These are phyloP conservation scores for Salminus brasiliensis DNA, from an alignment of 2,113 vertebrate species.

Conservation along the genomic window DNA sequence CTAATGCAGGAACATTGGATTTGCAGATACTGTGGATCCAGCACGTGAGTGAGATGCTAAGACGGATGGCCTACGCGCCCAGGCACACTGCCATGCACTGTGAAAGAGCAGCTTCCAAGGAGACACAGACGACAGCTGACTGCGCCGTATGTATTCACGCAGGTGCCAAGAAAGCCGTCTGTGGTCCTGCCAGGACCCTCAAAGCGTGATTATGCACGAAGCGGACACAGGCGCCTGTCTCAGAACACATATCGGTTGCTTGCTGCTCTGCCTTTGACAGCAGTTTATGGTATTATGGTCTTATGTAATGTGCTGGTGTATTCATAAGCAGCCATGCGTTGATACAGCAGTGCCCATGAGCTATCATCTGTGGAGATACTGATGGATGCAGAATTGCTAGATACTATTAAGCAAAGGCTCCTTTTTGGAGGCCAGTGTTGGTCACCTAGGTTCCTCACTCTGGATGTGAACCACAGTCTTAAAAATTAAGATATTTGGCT, in stretches of 20 bases:
- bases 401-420: too few species aligned
- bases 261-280: not conserved
- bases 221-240: not conserved
- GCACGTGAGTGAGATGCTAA: slow-evolving; percentile 4
- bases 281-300: not conserved
- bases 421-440: too few species aligned
- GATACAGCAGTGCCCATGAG: not conserved
- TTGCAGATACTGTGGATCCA: not conserved
- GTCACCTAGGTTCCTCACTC: too few species aligned
- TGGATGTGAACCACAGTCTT: too few species aligned
- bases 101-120: not conserved
- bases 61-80: not conserved
- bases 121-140: slow-evolving; percentile 40
- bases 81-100: slow-evolving; percentile 7
- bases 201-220: slow-evolving; percentile 18
- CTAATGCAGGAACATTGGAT: slow-evolving; percentile 5
- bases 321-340: not conserved
- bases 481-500: too few species aligned
- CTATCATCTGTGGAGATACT: not conserved
- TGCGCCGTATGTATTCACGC: slow-evolving; percentile 5
- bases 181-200: not conserved
- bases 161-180: slow-evolving; percentile 24
- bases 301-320: not conserved
- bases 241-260: not conserved
- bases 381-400: not conserved